Base-by-base conservation (phyloP, 2,888 invertebrate genomes). In the Drosophila dives region DNA sequence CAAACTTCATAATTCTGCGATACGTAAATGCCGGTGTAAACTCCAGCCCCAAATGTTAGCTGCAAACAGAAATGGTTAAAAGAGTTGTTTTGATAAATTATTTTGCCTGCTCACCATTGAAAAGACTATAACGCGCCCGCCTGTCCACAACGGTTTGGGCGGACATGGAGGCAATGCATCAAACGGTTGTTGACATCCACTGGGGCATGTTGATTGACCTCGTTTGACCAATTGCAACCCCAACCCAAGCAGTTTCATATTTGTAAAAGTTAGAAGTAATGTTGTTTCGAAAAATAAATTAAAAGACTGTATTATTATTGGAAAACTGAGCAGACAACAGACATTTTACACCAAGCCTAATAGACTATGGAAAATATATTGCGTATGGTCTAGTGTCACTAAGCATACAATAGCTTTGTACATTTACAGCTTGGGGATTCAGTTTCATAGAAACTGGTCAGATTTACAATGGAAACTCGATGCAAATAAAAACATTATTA, bases 1-100 rank as follows among this genome's bases (percentile, higher is more conserved):
- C 73, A 92, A 93, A 96, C 96, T 93, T 96, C 94, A 93, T 96
- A 96, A 92, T 96, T 96, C 93, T 96, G 96, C 72, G 94, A 94
- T 67, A 96, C 88, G 91, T 96, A 96, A 69, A 96, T 94, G 50
- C 96, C 96, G 58, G 95, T 94, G 90, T 96, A 96, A 33, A 96
- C 91, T 38, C 96, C 96, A 77, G 95, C 91, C 42, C 95, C 93
- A 89, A 96, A 95, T 23, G 95, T 94, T 59, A 96, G 79, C 96
- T 96, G 92, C 53, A 92, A 92, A 91, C 83, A 55, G 6, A 67
- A 53, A 64, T 10, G 10, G 6, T 12, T 8, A 2, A 7, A n/a
- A 17, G 12, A 12, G 6, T n/a, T 26, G 29, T 10, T 15, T 6
- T 51, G 2, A 12, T 49, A 26, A 17, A 23, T 2, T 38, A 20